Base-by-base conservation (phyloP, 2,888 invertebrate genomes). In the Lysandra bellargus region DNA sequence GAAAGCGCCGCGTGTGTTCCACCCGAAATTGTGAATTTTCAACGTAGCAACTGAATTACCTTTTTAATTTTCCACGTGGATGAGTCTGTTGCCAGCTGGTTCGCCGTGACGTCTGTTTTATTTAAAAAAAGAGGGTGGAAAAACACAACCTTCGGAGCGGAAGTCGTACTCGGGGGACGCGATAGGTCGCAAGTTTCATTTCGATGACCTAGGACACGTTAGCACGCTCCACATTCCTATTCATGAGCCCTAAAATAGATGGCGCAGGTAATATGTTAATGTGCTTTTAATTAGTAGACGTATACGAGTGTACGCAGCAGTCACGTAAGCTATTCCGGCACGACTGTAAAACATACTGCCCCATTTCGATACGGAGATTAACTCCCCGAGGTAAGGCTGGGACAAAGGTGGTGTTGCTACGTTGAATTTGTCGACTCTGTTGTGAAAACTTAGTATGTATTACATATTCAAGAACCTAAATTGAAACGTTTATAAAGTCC, bases 221-320 rank as follows among this genome's bases (percentile, higher is more conserved):
- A 30, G 33, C 76, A 76, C 33, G 76, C 76, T 76, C 57, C 30
- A 76, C 57, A 33, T 69, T 69, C 69, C 69, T 74, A 74, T 76
- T 76, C 76, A 76, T 33, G 57, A 76, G 76, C 53, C 57, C 30
- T 76, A 57, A 53, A 53, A 76, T 33, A 57, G 76, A 57, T 76
- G 57, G 76, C 33, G 76, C 74, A 74, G 74, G 49, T 75, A 75
- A 75, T 75, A 75, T 75, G 75, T 44, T 30, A 75, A 75, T 75
- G 75, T 23, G 75, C 23, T 75, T 75, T 75, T 75, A 75, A 75
- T 75, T 75, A 49, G 49, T 23, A 23, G 44, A 44, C 49, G 44
- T 49, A 49, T 49, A 75, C 30, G 44, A 74, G 44, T 40, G 44
- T 49, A 49, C 75, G 49, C 75, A 74, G 23, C 23, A 37, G 75